Percentiles rank a stretch among this genome's conserved stretches.
Conservation (phyloP, 2,797 vertebrate species). For the Megalops cyprinoides region DNA sequence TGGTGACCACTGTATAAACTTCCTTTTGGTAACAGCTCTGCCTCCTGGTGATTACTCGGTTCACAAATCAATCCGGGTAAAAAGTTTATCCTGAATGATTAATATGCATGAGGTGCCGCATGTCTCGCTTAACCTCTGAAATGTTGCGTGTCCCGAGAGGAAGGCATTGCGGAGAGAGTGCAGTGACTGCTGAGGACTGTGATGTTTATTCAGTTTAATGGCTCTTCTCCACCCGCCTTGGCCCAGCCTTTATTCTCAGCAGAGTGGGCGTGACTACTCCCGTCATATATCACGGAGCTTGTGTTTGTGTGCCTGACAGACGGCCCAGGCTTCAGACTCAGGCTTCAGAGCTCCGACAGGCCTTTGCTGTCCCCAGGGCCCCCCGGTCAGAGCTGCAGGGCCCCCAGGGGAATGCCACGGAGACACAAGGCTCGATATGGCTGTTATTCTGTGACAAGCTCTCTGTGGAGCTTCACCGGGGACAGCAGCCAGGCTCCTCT, state of each 20-base stretch:
- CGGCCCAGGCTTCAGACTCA: constrained; percentile 76
- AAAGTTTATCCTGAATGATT: neutral
- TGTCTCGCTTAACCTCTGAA: neutral
- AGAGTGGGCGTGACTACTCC: neutral
- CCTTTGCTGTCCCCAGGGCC: constrained; percentile 45
- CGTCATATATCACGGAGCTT: constrained; percentile 71
- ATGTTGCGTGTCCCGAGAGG: neutral
- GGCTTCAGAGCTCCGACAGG: constrained; percentile 72
- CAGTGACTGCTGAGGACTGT: neutral
- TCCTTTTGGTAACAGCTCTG: neutral
- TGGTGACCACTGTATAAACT: neutral
- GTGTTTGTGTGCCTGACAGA: constrained; percentile 73
- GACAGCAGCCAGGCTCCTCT: neutral
- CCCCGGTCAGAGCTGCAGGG: constrained; percentile 10
- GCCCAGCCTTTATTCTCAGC: neutral
- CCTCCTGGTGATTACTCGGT: neutral
- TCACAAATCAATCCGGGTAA: neutral
- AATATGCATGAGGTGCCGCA: neutral
- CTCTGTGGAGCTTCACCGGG: neutral
- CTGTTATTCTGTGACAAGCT: constrained; percentile 23
- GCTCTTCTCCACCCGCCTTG: constrained; percentile 7
- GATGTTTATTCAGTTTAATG: constrained; percentile 23
- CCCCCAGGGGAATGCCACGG: neutral
- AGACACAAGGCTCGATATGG: neutral
- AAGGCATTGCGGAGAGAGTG: neutral